Evolutionary conservation across 1,140 invertebrate species (phyloP).

Genomic region (Maniola jurtina): DNA sequence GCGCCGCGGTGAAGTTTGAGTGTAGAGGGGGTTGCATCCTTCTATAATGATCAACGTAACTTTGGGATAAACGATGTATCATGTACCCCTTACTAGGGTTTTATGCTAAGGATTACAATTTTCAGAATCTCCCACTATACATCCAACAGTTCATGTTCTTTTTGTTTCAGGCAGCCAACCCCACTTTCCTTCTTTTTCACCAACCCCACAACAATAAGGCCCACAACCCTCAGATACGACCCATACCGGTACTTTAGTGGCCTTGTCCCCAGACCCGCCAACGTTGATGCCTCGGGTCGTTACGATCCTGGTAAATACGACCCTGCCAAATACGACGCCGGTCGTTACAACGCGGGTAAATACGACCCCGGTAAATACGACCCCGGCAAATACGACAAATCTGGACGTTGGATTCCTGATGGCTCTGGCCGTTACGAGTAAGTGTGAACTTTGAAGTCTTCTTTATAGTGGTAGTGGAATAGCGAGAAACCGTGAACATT

Average conservation of each 20-base stretch:
- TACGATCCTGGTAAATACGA: conserved; percentile 30
- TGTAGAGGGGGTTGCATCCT: too few species aligned
- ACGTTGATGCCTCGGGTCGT: conserved; percentile 18
- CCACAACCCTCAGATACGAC: conserved; percentile 15
- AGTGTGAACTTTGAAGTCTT: conserved; percentile 16
- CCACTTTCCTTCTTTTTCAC: conserved; percentile 4
- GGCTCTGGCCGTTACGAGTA: conserved; percentile 58
- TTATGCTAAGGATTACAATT: too few species aligned
- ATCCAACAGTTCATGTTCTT: background rate
- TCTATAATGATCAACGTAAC: too few species aligned
- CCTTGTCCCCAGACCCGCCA: background rate
- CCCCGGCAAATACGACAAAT: conserved; percentile 47
- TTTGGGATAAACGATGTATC: too few species aligned
- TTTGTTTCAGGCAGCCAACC: conserved; percentile 16
- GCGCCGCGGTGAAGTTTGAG: too few species aligned
- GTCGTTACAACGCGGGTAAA: conserved; percentile 34
- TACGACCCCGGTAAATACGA: conserved; percentile 49
- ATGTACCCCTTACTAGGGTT: too few species aligned
- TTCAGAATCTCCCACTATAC: too few species aligned
- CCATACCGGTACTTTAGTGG: conserved; percentile 18
- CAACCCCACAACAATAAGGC: background rate
- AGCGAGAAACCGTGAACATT: too few species aligned
- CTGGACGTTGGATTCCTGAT: conserved; percentile 58
- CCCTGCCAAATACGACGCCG: conserved; percentile 19
- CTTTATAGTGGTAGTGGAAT: background rate